These are phyloP conservation scores for Orthonychiurus folsomi DNA, from an alignment of 2,888 invertebrate genomes.

Conservation along the genomic window DNA sequence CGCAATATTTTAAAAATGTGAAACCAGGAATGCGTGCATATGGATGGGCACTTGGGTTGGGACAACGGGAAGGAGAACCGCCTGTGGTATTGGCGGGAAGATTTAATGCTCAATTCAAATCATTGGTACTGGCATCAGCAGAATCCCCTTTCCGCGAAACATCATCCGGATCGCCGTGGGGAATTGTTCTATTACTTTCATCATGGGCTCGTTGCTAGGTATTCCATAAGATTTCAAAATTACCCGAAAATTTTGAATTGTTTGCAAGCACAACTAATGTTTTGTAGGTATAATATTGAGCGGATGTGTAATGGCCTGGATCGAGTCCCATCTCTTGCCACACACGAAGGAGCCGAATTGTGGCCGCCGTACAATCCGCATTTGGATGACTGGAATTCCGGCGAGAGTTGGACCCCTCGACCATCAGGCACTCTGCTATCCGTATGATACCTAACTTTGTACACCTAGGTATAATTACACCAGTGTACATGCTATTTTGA, in stretches of 20 bases:
- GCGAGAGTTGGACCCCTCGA: constrained; percentile 24
- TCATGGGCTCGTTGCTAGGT: constrained; percentile 53
- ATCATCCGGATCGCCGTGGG: constrained; percentile 59
- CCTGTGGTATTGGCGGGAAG: constrained; percentile 8
- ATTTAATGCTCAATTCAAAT: neutral
- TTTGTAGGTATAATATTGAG: constrained; percentile 27
- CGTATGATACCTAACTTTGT: constrained; percentile 12
- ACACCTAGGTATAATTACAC: too few species aligned
- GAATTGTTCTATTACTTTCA: constrained; percentile 77
- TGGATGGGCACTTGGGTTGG: neutral
- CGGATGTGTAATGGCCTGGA: constrained; percentile 26
- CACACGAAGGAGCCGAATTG: constrained; percentile 12
- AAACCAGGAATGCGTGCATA: neutral
- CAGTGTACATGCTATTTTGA: too few species aligned
- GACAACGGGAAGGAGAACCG: constrained; percentile 2
- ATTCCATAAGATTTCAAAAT: too few species aligned
- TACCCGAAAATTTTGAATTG: too few species aligned
- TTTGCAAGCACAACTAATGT: too few species aligned
- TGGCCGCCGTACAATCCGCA: constrained; percentile 20
- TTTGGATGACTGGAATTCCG: constrained; percentile 24
- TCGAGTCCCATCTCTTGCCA: constrained; percentile 10
- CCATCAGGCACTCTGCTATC: constrained; percentile 4
- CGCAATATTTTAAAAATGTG: too few species aligned
- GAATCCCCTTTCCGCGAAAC: constrained; percentile 44
- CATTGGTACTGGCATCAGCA: constrained; percentile 6